Percentiles rank a stretch among this genome's conserved stretches.
phyloP scores from a whole-genome alignment of 2,888 invertebrate genomes.

The Nesidiocoris tenuis region DNA sequence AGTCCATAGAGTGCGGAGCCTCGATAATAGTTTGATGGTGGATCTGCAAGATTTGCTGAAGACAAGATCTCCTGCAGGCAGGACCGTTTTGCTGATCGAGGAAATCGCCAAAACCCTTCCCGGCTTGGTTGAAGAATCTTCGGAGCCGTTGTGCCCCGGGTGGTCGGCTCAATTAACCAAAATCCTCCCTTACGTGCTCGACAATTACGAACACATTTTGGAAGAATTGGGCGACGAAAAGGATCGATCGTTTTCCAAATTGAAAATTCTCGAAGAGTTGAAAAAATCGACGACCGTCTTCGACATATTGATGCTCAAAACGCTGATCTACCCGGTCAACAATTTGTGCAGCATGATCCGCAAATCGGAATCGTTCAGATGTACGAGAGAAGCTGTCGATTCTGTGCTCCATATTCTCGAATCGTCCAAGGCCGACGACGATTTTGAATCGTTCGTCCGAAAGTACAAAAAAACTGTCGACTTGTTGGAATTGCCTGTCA shows the following conservation, averaged over 20 bases:
- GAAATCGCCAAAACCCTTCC: slow-evolving; percentile 1
- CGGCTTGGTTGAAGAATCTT: neutral
- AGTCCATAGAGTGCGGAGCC: neutral
- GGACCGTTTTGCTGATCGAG: neutral
- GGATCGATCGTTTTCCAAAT: neutral
- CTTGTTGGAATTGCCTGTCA: neutral
- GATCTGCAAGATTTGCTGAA: slow-evolving; percentile 20
- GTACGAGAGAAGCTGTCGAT: slow-evolving; percentile 19
- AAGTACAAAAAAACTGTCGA: slow-evolving; percentile 12
- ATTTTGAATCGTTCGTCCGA: slow-evolving; percentile 19
- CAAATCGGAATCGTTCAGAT: slow-evolving; percentile 14
- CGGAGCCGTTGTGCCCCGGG: neutral
- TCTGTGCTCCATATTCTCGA: slow-evolving; percentile 30
- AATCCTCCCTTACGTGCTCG: neutral
- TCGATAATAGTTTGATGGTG: neutral
- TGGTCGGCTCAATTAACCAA: neutral
- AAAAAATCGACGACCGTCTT: slow-evolving; percentile 23
- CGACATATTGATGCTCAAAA: slow-evolving; percentile 19
- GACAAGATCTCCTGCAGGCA: neutral
- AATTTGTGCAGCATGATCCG: slow-evolving; percentile 11
- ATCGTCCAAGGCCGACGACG: slow-evolving; percentile 11
- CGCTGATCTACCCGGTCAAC: slow-evolving; percentile 33
- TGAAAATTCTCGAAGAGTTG: neutral
- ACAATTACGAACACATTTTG: slow-evolving; percentile 12
- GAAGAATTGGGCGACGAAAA: neutral